phyloP scores from a whole-genome alignment of 2,797 vertebrate genomes.

The Acrossocheilus fasciatus region DNA sequence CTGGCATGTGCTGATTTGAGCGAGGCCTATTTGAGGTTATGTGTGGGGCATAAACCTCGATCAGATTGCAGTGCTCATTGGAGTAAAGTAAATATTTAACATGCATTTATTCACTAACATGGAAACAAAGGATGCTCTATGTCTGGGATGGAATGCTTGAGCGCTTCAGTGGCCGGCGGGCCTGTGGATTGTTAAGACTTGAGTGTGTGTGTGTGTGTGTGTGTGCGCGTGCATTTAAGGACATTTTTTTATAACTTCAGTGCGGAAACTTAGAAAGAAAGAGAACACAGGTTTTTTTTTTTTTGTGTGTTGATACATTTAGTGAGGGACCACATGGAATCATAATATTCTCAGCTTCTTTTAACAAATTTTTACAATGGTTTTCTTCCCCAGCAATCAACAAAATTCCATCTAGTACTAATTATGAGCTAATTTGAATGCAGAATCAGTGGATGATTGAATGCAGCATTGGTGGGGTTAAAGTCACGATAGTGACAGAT shows the following conservation, averaged over 20 bases:
- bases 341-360: not conserved
- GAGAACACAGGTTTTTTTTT: not conserved
- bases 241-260: conserved; percentile 27
- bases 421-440: not conserved
- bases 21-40: conserved; percentile 43
- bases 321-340: not conserved
- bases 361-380: not conserved
- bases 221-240: conserved; percentile 20
- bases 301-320: not conserved
- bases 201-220: conserved; percentile 19
- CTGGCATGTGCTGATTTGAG: conserved; percentile 45
- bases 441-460: not conserved
- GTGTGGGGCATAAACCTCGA: conserved; percentile 53
- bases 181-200: conserved; percentile 36
- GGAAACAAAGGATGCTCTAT: conserved; percentile 74
- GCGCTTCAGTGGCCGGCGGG: conserved; percentile 24
- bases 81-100: conserved; percentile 66
- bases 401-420: not conserved
- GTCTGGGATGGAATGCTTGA: conserved; percentile 51
- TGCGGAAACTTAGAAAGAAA: conserved; percentile 5
- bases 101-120: conserved; percentile 70
- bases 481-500: not conserved
- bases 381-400: not conserved
- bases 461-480: not conserved
- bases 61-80: conserved; percentile 50